Evolutionary conservation across 2,888 invertebrate species (phyloP).

Genomic region (Amiota mariae): DNA sequence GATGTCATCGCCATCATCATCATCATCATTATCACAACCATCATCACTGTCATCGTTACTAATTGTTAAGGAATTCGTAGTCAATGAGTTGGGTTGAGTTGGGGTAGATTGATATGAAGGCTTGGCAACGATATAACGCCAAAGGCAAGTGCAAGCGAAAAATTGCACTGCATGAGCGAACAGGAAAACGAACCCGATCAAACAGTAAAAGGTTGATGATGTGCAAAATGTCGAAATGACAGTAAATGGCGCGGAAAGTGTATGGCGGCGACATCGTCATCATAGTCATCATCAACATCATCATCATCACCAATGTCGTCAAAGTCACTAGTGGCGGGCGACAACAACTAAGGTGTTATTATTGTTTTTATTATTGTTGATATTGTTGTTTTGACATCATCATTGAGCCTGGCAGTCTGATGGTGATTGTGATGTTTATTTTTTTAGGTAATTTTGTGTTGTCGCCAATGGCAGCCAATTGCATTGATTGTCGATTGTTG

Average conservation of each 20-base stretch:
- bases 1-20: conserved; percentile 6
- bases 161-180: conserved; percentile 22
- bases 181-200: background rate
- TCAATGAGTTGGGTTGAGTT: too few species aligned
- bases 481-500: conserved; percentile 18
- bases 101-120: too few species aligned
- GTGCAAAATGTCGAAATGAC: conserved; percentile 70
- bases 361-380: conserved; percentile 38
- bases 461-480: conserved; percentile 17
- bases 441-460: conserved; percentile 50
- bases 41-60: background rate
- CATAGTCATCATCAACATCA: too few species aligned
- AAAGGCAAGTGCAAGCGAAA: conserved; percentile 1
- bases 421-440: conserved; percentile 34
- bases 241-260: conserved; percentile 70
- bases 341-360: too few species aligned
- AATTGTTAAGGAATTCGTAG: too few species aligned
- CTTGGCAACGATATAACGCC: background rate
- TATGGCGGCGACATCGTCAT: too few species aligned
- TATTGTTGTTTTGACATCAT: conserved; percentile 19
- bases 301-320: too few species aligned
- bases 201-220: conserved; percentile 49
- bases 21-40: background rate
- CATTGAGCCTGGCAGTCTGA: conserved; percentile 3
- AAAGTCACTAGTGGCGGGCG: too few species aligned